These are phyloP conservation scores for Caenorhabditis latens DNA, from an alignment of 1,140 invertebrate genomes.

Conservation along the genomic window DNA sequence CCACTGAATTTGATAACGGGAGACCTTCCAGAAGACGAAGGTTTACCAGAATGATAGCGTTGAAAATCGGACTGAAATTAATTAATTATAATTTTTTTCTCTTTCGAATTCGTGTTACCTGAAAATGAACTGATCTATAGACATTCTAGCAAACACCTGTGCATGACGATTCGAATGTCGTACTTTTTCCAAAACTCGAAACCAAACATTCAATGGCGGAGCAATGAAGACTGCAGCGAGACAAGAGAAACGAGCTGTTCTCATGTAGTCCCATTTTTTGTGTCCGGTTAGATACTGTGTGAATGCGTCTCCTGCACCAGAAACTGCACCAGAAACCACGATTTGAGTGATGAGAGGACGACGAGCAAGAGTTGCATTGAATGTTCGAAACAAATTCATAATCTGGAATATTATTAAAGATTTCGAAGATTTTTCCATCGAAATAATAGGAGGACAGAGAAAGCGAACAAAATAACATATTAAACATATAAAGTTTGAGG, in stretches of 20 bases:
- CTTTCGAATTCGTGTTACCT: neutral
- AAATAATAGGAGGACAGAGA: too few species aligned
- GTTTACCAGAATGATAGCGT: conserved; percentile 60
- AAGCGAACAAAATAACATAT: too few species aligned
- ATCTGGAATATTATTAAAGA: neutral
- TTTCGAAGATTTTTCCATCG: too few species aligned
- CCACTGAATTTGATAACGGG: conserved; percentile 30
- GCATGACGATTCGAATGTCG: neutral
- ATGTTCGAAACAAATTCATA: conserved; percentile 53
- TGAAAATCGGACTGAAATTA: conserved; percentile 59
- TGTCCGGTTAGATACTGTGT: conserved; percentile 48
- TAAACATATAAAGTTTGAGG: too few species aligned
- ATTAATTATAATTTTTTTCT: neutral
- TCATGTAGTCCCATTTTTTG: conserved; percentile 9
- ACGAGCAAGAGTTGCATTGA: conserved; percentile 59
- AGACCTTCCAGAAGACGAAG: conserved; percentile 65
- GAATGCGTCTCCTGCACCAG: conserved; percentile 61
- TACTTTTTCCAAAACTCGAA: conserved; percentile 44
- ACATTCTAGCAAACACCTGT: conserved; percentile 25
- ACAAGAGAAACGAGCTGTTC: conserved; percentile 23
- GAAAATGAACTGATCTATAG: conserved; percentile 11
- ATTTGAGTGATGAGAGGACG: conserved; percentile 63
- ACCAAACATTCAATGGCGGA: conserved; percentile 41
- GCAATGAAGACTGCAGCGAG: conserved; percentile 37
- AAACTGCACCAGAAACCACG: conserved; percentile 58